Conservation (phyloP, 2,888 invertebrate species). For the Conus canariensis region DNA sequence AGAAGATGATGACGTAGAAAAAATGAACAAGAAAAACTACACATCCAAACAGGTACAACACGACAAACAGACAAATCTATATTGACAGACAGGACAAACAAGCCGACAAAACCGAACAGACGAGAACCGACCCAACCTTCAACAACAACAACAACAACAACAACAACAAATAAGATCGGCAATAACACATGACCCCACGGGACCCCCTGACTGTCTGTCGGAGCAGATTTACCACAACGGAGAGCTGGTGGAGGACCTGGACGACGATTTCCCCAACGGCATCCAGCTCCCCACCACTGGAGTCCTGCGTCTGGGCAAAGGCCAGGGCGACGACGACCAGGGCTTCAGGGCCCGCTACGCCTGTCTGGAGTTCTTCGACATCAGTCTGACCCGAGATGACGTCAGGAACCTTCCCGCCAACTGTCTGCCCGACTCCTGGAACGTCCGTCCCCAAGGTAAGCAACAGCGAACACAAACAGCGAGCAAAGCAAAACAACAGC, state of each 20-base stretch:
- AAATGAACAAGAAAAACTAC: too few species aligned
- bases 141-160: too few species aligned
- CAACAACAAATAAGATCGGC: too few species aligned
- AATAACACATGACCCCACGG: too few species aligned
- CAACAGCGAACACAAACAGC: not conserved
- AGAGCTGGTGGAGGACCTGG: conserved; percentile 52
- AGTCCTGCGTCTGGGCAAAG: conserved; percentile 51
- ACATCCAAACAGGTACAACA: too few species aligned
- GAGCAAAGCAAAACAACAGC: not conserved
- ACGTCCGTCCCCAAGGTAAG: conserved; percentile 53
- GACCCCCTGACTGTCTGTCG: too few species aligned
- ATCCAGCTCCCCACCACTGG: conserved; percentile 56
- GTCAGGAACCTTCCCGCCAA: conserved; percentile 45
- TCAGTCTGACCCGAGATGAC: conserved; percentile 42
- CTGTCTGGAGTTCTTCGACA: conserved; percentile 58
- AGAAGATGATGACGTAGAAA: too few species aligned
- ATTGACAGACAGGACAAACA: too few species aligned
- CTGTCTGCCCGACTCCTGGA: conserved; percentile 56
- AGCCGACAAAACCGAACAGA: too few species aligned
- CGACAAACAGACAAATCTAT: too few species aligned
- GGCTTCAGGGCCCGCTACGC: conserved; percentile 55
- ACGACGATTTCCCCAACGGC: conserved; percentile 60
- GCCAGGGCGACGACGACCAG: conserved; percentile 49
- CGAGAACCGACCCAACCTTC: too few species aligned
- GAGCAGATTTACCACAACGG: conserved; percentile 54